A percentile compares a stretch with the other conserved stretches of the same genome.
Conservation (phyloP, 2,113 vertebrate genomes). For the Callipepla squamata region DNA sequence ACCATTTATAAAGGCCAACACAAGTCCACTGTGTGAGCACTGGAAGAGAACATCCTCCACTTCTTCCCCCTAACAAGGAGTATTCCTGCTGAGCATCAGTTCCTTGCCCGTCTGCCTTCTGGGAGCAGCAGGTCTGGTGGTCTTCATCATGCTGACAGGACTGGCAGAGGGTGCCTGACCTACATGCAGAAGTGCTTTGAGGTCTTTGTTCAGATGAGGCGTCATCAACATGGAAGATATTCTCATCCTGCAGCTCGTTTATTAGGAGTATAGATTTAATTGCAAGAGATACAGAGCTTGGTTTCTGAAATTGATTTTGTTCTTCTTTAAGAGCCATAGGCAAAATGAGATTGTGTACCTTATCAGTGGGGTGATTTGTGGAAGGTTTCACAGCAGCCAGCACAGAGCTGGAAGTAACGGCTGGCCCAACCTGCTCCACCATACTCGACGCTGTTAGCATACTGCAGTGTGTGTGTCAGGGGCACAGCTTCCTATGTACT, state of each 20-base stretch:
- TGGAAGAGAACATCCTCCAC: neutral
- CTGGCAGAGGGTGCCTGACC: neutral
- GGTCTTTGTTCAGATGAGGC: neutral
- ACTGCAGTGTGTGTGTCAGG: accelerated
- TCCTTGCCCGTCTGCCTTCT: neutral
- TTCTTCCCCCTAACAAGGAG: neutral
- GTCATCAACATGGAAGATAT: neutral
- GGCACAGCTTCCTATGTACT: neutral
- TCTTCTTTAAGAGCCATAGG: neutral
- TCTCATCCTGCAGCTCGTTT: neutral
- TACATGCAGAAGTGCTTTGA: neutral
- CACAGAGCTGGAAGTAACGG: neutral
- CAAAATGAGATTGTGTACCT: neutral
- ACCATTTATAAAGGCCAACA: neutral
- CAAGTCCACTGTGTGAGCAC: accelerated
- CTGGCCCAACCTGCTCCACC: neutral
- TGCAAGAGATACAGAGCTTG: neutral
- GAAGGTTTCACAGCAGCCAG: neutral
- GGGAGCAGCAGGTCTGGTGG: neutral
- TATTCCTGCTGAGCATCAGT: neutral
- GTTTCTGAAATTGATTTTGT: neutral
- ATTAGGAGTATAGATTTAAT: neutral
- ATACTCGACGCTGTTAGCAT: neutral
- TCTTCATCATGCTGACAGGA: neutral
- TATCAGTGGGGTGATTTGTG: neutral